A percentile compares a stretch with the other conserved stretches of the same genome.
These are phyloP conservation scores for Anhinga rufa DNA, from an alignment of 2,113 vertebrate species.

Conservation along the genomic window DNA sequence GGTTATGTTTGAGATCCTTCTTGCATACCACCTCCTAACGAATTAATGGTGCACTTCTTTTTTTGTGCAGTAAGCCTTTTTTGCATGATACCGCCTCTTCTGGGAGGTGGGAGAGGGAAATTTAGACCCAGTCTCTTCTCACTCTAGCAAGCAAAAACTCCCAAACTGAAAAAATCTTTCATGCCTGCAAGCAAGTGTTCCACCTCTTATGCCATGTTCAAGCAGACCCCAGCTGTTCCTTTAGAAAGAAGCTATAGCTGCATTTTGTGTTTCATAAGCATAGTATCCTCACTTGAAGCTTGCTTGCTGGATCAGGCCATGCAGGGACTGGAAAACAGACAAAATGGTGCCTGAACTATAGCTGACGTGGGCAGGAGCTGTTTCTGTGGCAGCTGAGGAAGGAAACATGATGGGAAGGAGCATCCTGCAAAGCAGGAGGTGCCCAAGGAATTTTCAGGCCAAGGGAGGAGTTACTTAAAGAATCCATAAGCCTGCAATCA, in stretches of 20 bases:
- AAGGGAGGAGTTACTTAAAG: background rate
- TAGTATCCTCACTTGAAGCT: background rate
- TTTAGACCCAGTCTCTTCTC: background rate
- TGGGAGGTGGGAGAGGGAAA: background rate
- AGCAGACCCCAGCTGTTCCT: background rate
- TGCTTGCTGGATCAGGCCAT: background rate
- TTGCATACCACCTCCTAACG: fast-evolving
- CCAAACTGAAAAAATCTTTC: background rate
- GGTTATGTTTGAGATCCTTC: background rate
- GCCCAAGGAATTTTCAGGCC: background rate
- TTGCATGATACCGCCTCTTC: background rate
- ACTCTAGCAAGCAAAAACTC: background rate
- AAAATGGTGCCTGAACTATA: background rate
- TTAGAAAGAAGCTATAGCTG: background rate
- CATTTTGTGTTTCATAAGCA: background rate
- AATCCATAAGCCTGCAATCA: background rate
- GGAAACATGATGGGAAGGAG: background rate
- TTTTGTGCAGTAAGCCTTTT: background rate
- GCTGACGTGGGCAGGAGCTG: background rate
- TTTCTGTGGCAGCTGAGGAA: background rate
- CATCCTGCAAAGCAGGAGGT: background rate
- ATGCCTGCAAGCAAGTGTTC: background rate
- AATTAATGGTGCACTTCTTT: background rate
- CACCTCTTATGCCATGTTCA: background rate
- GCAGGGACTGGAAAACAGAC: background rate